Evolutionary conservation across 1,140 invertebrate genomes (phyloP).

Genomic region (Pararge aegeria): DNA sequence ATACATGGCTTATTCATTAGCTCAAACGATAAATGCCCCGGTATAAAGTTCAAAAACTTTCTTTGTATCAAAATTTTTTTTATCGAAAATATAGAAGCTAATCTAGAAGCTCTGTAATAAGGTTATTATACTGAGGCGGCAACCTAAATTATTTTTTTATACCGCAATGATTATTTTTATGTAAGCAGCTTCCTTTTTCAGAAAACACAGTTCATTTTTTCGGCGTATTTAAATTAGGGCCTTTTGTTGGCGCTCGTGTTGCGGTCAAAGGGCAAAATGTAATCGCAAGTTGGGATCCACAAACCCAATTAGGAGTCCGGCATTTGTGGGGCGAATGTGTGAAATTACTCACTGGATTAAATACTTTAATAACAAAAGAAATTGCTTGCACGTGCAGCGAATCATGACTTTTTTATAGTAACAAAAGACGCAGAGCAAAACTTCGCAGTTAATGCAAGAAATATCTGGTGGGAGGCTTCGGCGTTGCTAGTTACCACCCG

Average conservation of each 20-base stretch:
- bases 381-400: neutral
- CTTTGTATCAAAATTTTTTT: no score
- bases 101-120: neutral
- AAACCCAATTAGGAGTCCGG: conserved; percentile 7
- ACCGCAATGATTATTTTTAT: neutral
- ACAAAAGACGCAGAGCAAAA: no score
- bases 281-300: conserved; percentile 3
- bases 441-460: no score
- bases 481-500: no score
- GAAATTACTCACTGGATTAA: neutral
- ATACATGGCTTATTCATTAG: no score
- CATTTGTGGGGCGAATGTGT: neutral
- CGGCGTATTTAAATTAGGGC: neutral
- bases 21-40: no score
- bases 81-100: no score
- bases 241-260: conserved; percentile 4
- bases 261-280: conserved; percentile 14
- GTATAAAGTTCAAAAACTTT: no score
- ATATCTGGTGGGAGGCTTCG: no score
- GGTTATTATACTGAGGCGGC: neutral
- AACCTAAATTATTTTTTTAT: no score
- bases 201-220: neutral
- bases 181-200: neutral
- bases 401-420: no score
- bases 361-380: neutral